phyloP scores from a whole-genome alignment of 2,888 invertebrate genomes.

The Fissipunctia ypsillon region DNA sequence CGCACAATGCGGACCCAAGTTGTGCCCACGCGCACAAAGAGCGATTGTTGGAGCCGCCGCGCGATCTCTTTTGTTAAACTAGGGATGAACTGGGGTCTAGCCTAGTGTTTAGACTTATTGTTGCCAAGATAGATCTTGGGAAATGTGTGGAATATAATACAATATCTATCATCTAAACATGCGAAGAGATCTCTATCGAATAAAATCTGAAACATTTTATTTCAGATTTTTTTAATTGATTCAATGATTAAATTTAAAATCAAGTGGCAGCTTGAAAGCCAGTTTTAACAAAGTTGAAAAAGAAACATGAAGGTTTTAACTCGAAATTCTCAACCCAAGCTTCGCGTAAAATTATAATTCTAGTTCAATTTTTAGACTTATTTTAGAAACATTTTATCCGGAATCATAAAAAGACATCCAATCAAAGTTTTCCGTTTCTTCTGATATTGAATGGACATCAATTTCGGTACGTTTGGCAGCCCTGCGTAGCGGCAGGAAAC shows the following conservation, averaged over 20 bases:
- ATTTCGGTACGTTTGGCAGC: slow-evolving; percentile 36
- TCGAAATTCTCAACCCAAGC: not conserved
- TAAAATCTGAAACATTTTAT: no score
- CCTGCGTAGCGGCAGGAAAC: slow-evolving; percentile 40
- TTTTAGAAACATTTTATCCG: slow-evolving; percentile 21
- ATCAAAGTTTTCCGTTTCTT: slow-evolving; percentile 48
- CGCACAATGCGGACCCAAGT: slow-evolving; percentile 62
- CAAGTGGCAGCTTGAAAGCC: not conserved
- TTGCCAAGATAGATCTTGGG: slow-evolving; percentile 1
- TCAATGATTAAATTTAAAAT: not conserved
- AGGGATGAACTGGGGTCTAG: slow-evolving; percentile 51
- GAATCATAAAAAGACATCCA: slow-evolving; percentile 25
- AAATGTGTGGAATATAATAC: not conserved
- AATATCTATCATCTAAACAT: not conserved
- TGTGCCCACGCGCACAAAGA: slow-evolving; percentile 62
- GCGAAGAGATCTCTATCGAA: no score
- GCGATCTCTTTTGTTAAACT: slow-evolving; percentile 46
- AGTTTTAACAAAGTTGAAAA: not conserved
- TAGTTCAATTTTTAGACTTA: slow-evolving; percentile 2
- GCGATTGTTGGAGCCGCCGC: slow-evolving; percentile 62
- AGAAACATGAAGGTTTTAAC: not conserved
- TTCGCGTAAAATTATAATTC: slow-evolving; percentile 1
- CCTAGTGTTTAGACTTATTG: slow-evolving; percentile 7
- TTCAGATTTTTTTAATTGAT: no score
- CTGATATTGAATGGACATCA: slow-evolving; percentile 25